Evolutionary conservation across 2,113 vertebrate genomes (phyloP).

Genomic region (Eulacestoma nigropectus): DNA sequence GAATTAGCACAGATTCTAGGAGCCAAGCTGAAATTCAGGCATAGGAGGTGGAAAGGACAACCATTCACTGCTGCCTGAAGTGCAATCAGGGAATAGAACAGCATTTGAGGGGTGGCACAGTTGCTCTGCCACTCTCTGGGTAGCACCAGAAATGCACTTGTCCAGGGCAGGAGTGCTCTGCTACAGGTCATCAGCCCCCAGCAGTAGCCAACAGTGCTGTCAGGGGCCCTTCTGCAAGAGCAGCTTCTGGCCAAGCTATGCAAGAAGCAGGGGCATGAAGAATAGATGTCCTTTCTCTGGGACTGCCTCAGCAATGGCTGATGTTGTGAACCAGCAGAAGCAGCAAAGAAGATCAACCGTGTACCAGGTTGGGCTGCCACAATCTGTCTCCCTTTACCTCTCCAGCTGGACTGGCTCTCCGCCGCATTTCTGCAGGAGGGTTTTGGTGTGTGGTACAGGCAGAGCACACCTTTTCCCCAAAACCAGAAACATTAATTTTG

Average conservation of each 20-base stretch:
- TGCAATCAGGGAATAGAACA: background rate
- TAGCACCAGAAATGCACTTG: background rate
- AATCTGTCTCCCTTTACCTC: accelerated
- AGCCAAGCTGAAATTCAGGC: background rate
- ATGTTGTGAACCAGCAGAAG: background rate
- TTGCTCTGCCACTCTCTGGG: background rate
- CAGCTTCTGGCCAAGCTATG: background rate
- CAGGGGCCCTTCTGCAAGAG: no score
- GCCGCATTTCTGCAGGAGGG: background rate
- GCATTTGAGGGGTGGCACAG: background rate
- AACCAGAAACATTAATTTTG: background rate
- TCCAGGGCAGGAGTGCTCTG: background rate
- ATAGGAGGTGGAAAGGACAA: background rate
- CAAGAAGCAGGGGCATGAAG: background rate
- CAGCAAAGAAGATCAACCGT: background rate
- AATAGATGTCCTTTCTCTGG: background rate
- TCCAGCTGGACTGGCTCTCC: background rate
- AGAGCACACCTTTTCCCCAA: background rate
- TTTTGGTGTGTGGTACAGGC: background rate
- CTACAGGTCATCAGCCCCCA: background rate
- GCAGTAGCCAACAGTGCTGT: background rate
- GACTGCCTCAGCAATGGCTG: background rate
- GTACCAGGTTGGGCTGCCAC: background rate
- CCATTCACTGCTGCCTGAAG: background rate
- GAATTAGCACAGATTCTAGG: background rate